phyloP scores from a whole-genome alignment of 2,888 invertebrate genomes.

The Ochropleura leucogaster region DNA sequence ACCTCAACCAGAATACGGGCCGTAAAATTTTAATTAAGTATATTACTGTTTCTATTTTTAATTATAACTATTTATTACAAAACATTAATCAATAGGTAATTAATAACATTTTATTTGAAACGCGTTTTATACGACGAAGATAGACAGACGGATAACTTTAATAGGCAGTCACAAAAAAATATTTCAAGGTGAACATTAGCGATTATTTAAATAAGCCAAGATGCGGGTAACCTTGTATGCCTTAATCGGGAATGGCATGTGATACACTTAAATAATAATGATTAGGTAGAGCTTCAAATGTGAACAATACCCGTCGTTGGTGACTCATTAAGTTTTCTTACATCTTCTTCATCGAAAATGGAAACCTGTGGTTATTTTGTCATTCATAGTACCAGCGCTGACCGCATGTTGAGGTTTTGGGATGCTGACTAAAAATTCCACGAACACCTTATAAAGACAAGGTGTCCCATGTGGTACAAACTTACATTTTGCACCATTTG shows the following conservation, averaged over 20 bases:
- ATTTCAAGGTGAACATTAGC: background rate
- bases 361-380: constrained; percentile 9
- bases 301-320: background rate
- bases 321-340: constrained; percentile 35
- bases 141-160: background rate
- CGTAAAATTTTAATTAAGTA: too few species aligned
- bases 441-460: background rate
- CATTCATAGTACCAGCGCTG: background rate
- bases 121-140: too few species aligned
- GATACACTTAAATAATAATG: background rate
- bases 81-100: too few species aligned
- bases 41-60: too few species aligned
- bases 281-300: background rate
- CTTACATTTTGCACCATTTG: too few species aligned
- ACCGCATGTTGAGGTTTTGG: constrained; percentile 4
- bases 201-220: constrained; percentile 1
- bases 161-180: background rate
- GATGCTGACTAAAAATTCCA: background rate
- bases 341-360: background rate
- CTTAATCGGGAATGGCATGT: constrained; percentile 21
- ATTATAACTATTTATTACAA: too few species aligned
- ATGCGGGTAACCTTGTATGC: constrained; percentile 35
- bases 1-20: too few species aligned
- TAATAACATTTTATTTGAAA: too few species aligned
- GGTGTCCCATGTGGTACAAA: too few species aligned